A percentile compares a stretch with the other conserved stretches of the same genome.
Evolutionary conservation across 2,113 vertebrate genomes (phyloP).

Genomic region (Bothrops jararaca): DNA sequence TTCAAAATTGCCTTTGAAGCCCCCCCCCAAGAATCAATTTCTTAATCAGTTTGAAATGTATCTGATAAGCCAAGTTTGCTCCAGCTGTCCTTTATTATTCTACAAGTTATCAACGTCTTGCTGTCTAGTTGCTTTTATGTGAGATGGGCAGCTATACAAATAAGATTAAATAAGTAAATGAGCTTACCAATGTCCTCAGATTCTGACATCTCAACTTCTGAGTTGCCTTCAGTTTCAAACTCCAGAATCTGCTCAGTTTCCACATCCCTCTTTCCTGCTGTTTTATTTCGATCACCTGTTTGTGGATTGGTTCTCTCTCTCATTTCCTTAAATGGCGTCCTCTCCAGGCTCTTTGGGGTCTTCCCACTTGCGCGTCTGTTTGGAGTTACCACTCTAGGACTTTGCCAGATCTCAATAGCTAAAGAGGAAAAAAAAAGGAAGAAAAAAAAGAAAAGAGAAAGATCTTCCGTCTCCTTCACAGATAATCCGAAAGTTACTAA

Average conservation of each 20-base stretch:
- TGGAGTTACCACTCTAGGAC: too few species aligned
- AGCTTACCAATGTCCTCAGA: constrained; percentile 39
- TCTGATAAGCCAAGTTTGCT: not conserved
- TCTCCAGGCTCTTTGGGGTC: not conserved
- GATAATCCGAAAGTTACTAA: not conserved
- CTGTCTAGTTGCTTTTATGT: not conserved
- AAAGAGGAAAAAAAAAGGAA: not conserved
- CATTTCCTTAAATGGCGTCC: not conserved
- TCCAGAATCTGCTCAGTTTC: not conserved
- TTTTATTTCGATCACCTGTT: not conserved
- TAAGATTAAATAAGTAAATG: not conserved
- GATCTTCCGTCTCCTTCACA: not conserved
- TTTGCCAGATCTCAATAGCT: too few species aligned
- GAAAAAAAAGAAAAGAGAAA: not conserved
- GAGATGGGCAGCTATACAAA: not conserved
- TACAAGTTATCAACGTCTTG: too few species aligned
- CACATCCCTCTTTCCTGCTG: not conserved
- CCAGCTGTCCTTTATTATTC: not conserved
- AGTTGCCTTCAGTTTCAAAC: not conserved
- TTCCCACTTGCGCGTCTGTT: too few species aligned
- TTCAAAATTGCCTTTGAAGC: not conserved
- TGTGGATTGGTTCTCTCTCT: not conserved
- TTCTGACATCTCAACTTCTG: not conserved
- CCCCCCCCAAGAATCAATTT: not conserved
- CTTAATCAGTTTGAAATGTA: not conserved